A percentile compares a stretch with the other conserved stretches of the same genome.
phyloP scores from a whole-genome alignment of 2,797 vertebrate genomes.

The Danio aesculapii region DNA sequence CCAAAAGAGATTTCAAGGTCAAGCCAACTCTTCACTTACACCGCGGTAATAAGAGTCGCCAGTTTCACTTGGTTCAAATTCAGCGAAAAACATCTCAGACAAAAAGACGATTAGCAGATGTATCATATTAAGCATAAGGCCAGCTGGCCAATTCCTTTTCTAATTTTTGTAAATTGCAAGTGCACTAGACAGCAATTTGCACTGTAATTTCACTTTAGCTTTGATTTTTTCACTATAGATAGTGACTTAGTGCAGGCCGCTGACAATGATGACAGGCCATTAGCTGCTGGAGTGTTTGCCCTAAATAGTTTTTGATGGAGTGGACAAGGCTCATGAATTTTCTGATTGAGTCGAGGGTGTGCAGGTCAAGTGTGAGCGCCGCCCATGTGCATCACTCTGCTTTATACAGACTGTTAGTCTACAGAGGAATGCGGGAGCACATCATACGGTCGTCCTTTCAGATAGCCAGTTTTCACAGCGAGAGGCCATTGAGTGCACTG shows the following conservation, averaged over 20 bases:
- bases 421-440: background rate
- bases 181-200: constrained; percentile 13
- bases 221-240: constrained; percentile 50
- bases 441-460: constrained; percentile 20
- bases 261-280: constrained; percentile 56
- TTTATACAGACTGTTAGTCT: background rate
- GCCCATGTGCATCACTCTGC: background rate
- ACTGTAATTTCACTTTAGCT: constrained; percentile 48
- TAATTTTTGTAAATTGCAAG: constrained; percentile 21
- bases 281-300: constrained; percentile 35
- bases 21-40: constrained; percentile 74
- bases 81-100: constrained; percentile 2
- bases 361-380: constrained; percentile 58
- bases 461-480: constrained; percentile 21
- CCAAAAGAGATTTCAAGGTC: constrained; percentile 66
- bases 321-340: constrained; percentile 65
- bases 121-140: constrained; percentile 27
- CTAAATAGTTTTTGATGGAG: constrained; percentile 57
- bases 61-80: constrained; percentile 12
- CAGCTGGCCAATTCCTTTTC: constrained; percentile 1
- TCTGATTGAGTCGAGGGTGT: constrained; percentile 55
- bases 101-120: constrained; percentile 24
- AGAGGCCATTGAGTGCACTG: constrained; percentile 12
- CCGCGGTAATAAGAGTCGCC: constrained; percentile 63
- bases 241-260: constrained; percentile 41